Evolutionary conservation across 2,797 vertebrate genomes (phyloP), one percentile per base, ranked within the genome.

Genomic region (Phoeniculus purpureus): DNA sequence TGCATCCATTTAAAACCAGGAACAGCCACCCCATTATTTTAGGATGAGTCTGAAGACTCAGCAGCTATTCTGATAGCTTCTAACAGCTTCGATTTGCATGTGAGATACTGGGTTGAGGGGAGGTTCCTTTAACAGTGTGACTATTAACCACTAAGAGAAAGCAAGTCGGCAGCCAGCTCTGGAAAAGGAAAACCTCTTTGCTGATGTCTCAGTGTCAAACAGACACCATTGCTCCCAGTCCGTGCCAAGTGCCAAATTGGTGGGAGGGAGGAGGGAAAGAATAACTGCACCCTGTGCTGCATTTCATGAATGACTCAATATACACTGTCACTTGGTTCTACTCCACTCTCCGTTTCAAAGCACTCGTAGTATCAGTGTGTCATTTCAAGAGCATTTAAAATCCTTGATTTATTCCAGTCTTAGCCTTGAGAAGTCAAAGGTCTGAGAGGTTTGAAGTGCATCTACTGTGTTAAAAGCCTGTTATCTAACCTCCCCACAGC

Each of bases 381-480:
- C 72, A 79, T 92, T 95, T 94, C 25, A 83, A 94, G 85, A 95
- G 87, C 89, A 79, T 96, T 95, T 86, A 87, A 93, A 93, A 91
- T 93, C 85, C 91, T 95, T 94, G 76, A 94, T 93, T 70, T 77
- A 74, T 93, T 96, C 90, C 82, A 89, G 83, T 89, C 89, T 85
- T 93, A 91, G 79, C 88, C 85, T 95, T 73, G 14, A 93, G 70
- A 93, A 95, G 94, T 93, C 94, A 95, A 94, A 96, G 94, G 91
- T 91, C 91, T 90, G 83, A 92, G 92, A 93, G 87, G 75, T 94
- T 93, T 96, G 95, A 94, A 94, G 88, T 90, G 84, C 68, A 65
- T 92, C 93, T 95, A 76, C 95, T 94, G 94, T 77, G 95, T 94
- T 96, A 95, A 96, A 97, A 97, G 90, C 94, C 71, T 91, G 94